phyloP scores from a whole-genome alignment of 2,797 vertebrate genomes.

The Clarias laeviceps region DNA sequence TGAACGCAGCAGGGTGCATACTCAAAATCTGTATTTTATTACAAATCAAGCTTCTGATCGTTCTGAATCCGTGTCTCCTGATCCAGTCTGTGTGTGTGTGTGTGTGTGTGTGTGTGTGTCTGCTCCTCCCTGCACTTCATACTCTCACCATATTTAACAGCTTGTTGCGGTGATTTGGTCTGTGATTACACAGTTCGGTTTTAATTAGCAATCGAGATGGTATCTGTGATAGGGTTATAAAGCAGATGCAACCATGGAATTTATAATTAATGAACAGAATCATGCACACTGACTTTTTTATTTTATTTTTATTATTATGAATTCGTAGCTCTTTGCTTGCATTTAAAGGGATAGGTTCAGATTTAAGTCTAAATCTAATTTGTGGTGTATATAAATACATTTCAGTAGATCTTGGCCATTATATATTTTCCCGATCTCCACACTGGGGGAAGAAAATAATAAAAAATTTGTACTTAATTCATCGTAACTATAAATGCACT shows the following conservation, averaged over 20 bases:
- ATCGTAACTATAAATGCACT: too few species aligned
- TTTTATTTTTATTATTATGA: background rate
- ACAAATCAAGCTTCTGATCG: background rate
- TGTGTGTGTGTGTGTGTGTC: background rate
- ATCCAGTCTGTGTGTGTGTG: background rate
- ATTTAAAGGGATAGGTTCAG: background rate
- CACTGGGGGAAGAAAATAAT: too few species aligned
- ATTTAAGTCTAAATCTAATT: too few species aligned
- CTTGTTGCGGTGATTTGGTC: slow-evolving; percentile 29
- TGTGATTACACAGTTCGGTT: slow-evolving; percentile 16
- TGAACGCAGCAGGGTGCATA: background rate
- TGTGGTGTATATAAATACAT: too few species aligned
- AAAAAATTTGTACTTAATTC: too few species aligned
- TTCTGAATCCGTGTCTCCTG: background rate
- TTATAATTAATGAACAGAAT: slow-evolving; percentile 7
- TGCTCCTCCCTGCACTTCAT: slow-evolving; percentile 12
- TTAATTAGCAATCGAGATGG: slow-evolving; percentile 30
- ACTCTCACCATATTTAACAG: slow-evolving; percentile 27
- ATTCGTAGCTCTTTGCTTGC: slow-evolving; percentile 10
- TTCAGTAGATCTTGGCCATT: too few species aligned
- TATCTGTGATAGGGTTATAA: slow-evolving; percentile 21
- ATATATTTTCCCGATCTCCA: too few species aligned
- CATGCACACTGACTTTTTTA: background rate
- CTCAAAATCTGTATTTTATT: slow-evolving; percentile 5
- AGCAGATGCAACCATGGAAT: background rate